These are phyloP conservation scores for Calliphora vicina DNA, from an alignment of 1,140 invertebrate species.

Conservation along the genomic window DNA sequence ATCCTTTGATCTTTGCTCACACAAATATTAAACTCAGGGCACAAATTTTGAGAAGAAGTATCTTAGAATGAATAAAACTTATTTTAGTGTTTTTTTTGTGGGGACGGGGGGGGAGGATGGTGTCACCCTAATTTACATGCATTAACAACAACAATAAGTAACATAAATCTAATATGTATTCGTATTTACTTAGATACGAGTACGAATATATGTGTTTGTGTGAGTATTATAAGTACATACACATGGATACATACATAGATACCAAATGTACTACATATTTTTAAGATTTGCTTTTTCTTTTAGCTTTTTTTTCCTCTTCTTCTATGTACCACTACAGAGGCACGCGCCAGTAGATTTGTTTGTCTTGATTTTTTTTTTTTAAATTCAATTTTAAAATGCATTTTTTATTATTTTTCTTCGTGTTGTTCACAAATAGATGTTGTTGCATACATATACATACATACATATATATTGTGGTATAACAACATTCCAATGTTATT, in stretches of 20 bases:
- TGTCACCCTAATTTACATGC: too few species aligned
- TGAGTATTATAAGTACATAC: too few species aligned
- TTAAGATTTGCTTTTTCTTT: neutral
- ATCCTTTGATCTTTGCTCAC: too few species aligned
- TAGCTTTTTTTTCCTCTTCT: neutral
- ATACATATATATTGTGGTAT: neutral
- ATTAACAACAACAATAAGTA: too few species aligned
- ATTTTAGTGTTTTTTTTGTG: too few species aligned
- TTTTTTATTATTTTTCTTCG: neutral
- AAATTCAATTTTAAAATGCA: neutral
- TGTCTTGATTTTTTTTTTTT: neutral
- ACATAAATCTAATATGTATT: too few species aligned
- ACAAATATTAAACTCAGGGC: too few species aligned
- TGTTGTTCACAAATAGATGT: neutral
- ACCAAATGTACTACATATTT: neutral
- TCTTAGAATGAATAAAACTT: too few species aligned
- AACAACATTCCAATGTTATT: slow-evolving; percentile 1
- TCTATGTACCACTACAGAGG: neutral
- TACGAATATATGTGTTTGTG: too few species aligned
- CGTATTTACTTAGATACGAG: too few species aligned
- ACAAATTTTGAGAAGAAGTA: too few species aligned
- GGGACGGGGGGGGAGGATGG: too few species aligned
- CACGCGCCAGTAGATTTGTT: neutral
- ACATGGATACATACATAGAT: neutral
- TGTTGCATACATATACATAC: neutral